Base-by-base conservation (phyloP, 53 echinoderm and acorn worm genomes). In the Astropecten irregularis region DNA sequence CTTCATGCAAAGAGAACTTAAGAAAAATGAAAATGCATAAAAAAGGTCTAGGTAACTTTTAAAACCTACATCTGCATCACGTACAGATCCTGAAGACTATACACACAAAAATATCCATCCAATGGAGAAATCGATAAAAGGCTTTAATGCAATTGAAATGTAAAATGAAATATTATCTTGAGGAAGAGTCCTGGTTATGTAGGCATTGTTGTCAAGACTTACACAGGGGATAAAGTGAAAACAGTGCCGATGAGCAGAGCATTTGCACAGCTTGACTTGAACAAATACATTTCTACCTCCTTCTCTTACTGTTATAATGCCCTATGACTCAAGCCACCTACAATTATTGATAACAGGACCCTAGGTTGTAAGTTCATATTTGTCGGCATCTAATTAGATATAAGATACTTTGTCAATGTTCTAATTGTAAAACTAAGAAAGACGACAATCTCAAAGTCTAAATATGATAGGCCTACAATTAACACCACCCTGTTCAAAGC, bases 191-290 rank as follows among this genome's bases (percentile, higher is more conserved):
- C 18, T 2, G 14, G n/a, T 2, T 18, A 10, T n/a, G 19, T 66
- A 5, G 55, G 55, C n/a, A 14, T 13, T 54, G 7, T 44, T 44
- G 7, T n/a, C n/a, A n/a, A n/a, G n/a, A n/a, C n/a, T n/a, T 2
- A 23, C 3, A 50, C 49, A 33, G 44, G 22, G 44, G 11, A 53
- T 9, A 15, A 53, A 51, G 35, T 32, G 50, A 51, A 32, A 51
- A 61, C 38, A 53, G 56, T 83, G 83, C 32, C 51, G 69, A 68
- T 69, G 47, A 56, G 32, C 47, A 20, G 26, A 37, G 37, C 69
- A 83, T 83, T 83, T 83, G 69, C 83, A 69, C 83, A 83, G 83
- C 83, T 83, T 83, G 55, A 44, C 57, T 69, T 83, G 49, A 52
- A 58, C 58, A 83, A 83, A 83, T 83, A 83, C 83, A 83, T 56